Base-by-base conservation (phyloP, 2,113 vertebrate species). In the Lagopus muta region DNA sequence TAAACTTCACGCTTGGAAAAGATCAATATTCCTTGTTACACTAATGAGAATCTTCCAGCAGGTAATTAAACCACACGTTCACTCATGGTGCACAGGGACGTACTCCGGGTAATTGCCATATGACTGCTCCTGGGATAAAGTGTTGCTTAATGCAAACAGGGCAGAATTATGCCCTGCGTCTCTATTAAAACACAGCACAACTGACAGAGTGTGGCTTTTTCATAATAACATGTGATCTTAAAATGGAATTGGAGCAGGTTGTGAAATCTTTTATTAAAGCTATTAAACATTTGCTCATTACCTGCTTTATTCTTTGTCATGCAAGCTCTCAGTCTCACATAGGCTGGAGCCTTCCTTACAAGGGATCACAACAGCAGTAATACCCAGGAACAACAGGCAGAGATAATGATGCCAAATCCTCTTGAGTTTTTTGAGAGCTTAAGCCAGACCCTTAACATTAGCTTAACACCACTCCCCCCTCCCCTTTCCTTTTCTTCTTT, bases 191-290 rank as follows among this genome's bases (percentile, higher is more conserved):
- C 1, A 4, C 0, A 0, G 82, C 72, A 95, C 79, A 96, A 81
- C 69, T 90, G 69, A 64, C 64, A 66, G 78, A 93, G 55, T 13
- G 28, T 4, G 34, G 25, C 40, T 88, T 94, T 93, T 83, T 72
- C 79, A 86, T 75, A 94, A 90, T 21, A 93, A 67, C 89, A 89
- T 2, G 0, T 86, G 85, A 91, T 72, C 80, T 57, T 25, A 78
- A 77, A 91, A 91, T 32, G 20, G 74, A 94, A 91, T 52, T 67
- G 43, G 75, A 86, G 60, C 32, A 81, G 47, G 76, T 80, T 96
- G 85, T 43, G 84, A 96, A 96, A 96, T 79, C 73, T 88, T 87
- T 8, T 28, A 92, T 92, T 70, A 90, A 88, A 91, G 66, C 38
- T 86, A 64, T 86, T 91, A 93, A 79, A 71, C 0, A 0, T n/a